Evolutionary conservation across 2,113 vertebrate species (phyloP).

Genomic region (Erythrocercus mccallii): DNA sequence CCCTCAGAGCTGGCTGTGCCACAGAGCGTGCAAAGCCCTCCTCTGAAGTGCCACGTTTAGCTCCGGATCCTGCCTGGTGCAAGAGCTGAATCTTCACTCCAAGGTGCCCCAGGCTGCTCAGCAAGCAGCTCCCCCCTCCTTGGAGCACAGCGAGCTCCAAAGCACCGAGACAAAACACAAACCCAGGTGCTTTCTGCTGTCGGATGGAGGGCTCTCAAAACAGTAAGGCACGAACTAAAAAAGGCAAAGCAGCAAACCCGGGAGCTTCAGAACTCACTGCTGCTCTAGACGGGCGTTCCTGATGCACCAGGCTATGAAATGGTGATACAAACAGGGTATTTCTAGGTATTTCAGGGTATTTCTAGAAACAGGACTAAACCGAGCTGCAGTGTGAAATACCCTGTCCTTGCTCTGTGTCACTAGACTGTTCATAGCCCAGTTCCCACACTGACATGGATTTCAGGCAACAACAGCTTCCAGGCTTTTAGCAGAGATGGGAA

Average conservation of each 20-base stretch:
- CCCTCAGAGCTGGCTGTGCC: fast-evolving
- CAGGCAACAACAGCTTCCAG: neutral
- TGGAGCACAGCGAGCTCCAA: neutral
- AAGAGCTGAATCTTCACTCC: neutral
- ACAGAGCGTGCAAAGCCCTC: neutral
- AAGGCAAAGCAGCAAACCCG: neutral
- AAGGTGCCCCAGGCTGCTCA: neutral
- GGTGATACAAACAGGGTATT: neutral
- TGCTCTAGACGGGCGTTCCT: neutral
- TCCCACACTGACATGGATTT: neutral
- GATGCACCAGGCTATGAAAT: neutral
- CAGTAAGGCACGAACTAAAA: fast-evolving
- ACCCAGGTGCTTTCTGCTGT: fast-evolving
- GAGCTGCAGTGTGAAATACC: neutral
- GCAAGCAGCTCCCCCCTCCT: neutral
- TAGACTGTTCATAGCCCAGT: neutral
- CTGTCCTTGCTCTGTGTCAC: neutral
- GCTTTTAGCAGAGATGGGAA: neutral
- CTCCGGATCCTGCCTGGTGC: neutral
- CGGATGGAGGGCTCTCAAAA: neutral
- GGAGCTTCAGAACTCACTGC: neutral
- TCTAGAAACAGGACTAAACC: neutral
- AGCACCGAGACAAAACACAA: neutral
- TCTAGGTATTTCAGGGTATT: no score
- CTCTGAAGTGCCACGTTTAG: fast-evolving